Evolutionary conservation across 2,888 invertebrate species (phyloP).

Genomic region (Apodemia hepburni): DNA sequence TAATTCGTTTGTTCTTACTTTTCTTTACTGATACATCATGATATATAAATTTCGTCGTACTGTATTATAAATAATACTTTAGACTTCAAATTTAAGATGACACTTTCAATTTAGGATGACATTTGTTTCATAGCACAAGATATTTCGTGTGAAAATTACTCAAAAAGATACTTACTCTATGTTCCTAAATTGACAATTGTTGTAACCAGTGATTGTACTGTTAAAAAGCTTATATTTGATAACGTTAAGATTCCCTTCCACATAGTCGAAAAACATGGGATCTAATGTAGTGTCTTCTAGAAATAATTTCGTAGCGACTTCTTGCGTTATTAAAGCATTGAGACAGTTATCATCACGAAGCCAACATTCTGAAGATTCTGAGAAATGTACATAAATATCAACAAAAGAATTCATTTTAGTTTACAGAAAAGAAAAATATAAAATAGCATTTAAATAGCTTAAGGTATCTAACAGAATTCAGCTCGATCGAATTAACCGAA

Average conservation of each 20-base stretch:
- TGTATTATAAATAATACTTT: no score
- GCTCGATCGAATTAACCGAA: no score
- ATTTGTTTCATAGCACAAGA: no score
- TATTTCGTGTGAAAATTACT: not conserved
- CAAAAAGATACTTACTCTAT: not conserved
- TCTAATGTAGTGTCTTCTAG: not conserved
- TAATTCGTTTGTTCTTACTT: no score
- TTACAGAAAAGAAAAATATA: no score
- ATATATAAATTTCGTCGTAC: no score
- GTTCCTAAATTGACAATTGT: slow-evolving; percentile 9
- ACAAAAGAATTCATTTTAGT: no score
- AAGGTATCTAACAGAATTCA: no score
- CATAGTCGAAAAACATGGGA: slow-evolving; percentile 5
- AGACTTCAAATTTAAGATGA: no score
- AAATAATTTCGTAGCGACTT: not conserved
- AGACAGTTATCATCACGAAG: not conserved
- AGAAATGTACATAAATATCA: not conserved
- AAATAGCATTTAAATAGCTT: no score
- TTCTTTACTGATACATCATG: no score
- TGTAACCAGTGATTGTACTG: slow-evolving; percentile 5
- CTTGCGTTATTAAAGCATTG: not conserved
- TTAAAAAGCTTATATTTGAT: slow-evolving; percentile 16
- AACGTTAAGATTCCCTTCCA: slow-evolving; percentile 13
- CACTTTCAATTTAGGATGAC: no score
- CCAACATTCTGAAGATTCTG: not conserved